These are phyloP conservation scores for Tiliacea citrago DNA, from an alignment of 2,888 invertebrate species.

Conservation along the genomic window DNA sequence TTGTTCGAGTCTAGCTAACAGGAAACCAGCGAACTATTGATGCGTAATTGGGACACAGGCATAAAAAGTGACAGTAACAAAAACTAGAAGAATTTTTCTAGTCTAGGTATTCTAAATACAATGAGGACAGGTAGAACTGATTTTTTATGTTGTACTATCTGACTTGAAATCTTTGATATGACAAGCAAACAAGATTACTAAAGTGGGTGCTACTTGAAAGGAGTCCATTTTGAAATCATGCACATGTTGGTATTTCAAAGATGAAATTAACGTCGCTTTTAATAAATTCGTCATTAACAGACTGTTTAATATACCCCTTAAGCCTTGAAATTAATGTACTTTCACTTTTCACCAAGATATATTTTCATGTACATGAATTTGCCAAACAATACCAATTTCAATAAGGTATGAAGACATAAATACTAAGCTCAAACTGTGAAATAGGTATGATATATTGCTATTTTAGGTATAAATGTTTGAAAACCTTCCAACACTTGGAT, in stretches of 20 bases:
- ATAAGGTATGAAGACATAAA: background rate
- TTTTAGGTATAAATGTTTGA: background rate
- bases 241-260: background rate
- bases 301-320: background rate
- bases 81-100: slow-evolving; percentile 22
- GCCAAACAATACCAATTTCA: background rate
- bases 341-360: background rate
- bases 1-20: slow-evolving; percentile 46
- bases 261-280: background rate
- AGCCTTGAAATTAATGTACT: background rate
- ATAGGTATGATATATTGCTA: background rate
- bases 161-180: slow-evolving; percentile 26
- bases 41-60: slow-evolving; percentile 41
- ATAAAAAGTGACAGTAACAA: slow-evolving; percentile 24
- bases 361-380: too few species aligned
- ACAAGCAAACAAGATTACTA: slow-evolving; percentile 33
- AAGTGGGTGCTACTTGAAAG: slow-evolving; percentile 8
- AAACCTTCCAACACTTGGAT: background rate
- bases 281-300: background rate
- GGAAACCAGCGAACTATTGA: slow-evolving; percentile 54
- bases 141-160: background rate
- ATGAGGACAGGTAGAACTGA: background rate
- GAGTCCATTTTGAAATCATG: background rate
- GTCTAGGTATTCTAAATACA: background rate
- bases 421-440: background rate